Conservation (phyloP, 2,113 vertebrate species). For the Sander vitreus region DNA sequence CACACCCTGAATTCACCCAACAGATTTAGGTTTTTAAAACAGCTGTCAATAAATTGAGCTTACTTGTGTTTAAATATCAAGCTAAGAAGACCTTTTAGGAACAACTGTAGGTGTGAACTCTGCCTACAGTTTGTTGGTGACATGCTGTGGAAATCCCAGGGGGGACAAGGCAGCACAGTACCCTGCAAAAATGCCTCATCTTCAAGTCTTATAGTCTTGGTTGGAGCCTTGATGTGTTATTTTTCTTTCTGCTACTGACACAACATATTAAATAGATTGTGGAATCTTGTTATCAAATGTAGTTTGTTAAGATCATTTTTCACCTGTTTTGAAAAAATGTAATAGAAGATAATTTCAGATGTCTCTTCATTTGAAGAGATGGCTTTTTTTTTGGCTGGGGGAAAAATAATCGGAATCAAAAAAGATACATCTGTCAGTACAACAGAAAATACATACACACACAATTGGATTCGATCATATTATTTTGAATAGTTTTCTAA, state of each 20-base stretch:
- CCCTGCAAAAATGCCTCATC: not conserved
- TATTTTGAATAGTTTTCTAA: too few relatives aligned
- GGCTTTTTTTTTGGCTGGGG: not conserved
- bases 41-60: not conserved
- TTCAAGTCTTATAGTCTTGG: not conserved
- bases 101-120: not conserved
- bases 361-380: not conserved
- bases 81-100: not conserved
- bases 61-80: not conserved
- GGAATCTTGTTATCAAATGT: not conserved
- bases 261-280: not conserved
- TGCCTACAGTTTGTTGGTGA: slow-evolving; percentile 17
- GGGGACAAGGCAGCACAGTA: not conserved
- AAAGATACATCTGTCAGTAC: not conserved
- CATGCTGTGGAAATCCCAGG: not conserved
- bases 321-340: not conserved
- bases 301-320: not conserved
- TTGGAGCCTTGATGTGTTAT: not conserved
- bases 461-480: not conserved
- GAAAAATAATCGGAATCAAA: not conserved
- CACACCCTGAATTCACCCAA: too few relatives aligned
- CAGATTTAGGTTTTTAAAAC: not conserved
- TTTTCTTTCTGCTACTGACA: not conserved
- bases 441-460: not conserved
- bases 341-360: too few relatives aligned